Percentiles rank a stretch among this genome's conserved stretches.
Evolutionary conservation across 1,140 invertebrate genomes (phyloP).

Genomic region (Leptonema lineaticorne): DNA sequence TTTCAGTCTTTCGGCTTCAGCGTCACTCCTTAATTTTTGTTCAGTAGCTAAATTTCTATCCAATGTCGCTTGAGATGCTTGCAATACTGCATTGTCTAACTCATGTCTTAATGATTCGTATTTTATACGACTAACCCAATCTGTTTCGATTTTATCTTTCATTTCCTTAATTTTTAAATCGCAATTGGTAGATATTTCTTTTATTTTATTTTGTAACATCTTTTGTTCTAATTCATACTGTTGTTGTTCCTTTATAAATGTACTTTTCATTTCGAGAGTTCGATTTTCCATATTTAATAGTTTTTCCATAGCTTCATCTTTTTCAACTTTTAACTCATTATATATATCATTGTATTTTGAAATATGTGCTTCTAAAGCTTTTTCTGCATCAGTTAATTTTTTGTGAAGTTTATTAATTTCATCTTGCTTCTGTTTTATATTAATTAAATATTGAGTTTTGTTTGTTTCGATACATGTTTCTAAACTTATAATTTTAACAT

Average conservation of each 20-base stretch:
- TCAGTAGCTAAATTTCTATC: conserved; percentile 52
- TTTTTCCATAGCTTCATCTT: conserved; percentile 15
- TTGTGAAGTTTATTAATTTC: conserved; percentile 24
- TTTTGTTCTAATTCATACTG: neutral
- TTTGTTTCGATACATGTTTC: conserved; percentile 19
- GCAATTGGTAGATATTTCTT: conserved; percentile 1
- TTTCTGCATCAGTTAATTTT: conserved; percentile 20
- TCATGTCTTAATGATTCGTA: conserved; percentile 44
- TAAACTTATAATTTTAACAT: conserved; percentile 11
- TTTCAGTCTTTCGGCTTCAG: conserved; percentile 51
- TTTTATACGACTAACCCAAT: conserved; percentile 30
- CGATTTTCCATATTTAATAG: conserved; percentile 7
- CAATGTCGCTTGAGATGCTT: conserved; percentile 54
- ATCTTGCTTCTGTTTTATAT: conserved; percentile 28
- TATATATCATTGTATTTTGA: conserved; percentile 12
- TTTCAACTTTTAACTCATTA: conserved; percentile 20
- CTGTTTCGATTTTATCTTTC: conserved; percentile 21
- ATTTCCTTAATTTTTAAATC: conserved; percentile 19
- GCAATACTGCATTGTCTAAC: conserved; percentile 53
- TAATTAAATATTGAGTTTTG: conserved; percentile 1
- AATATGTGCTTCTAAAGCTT: neutral
- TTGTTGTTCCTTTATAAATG: conserved; percentile 21
- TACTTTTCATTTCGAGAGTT: neutral
- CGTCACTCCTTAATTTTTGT: conserved; percentile 49
- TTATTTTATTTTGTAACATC: neutral